Base-by-base conservation (phyloP, 64 coral and sea anemone species). In the Montipora capricornis region DNA sequence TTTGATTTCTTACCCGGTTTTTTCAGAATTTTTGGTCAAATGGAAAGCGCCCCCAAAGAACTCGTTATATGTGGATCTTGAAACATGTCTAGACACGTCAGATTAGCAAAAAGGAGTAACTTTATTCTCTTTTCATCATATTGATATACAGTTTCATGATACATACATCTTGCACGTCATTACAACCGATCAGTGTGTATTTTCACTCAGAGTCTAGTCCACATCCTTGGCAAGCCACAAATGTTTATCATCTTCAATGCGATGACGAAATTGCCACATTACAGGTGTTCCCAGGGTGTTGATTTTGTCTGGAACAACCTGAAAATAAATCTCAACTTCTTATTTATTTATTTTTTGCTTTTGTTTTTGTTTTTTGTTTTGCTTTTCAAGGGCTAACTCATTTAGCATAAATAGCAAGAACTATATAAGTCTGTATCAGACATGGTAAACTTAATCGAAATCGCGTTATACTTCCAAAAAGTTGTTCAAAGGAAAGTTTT, bases 251-350 rank as follows among this genome's bases (percentile, higher is more conserved):
- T 52, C 84, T 69, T 88, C 74, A 44, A 93, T 93, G 19, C 62
- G 74, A 88, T 93, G 92, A 49, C 68, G 68, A 66, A 93, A 93
- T 57, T 93, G 73, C 14, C 66, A 75, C 26, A 93, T n/a, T 62
- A 93, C 92, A 17, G 92, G 74, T 4, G 92, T 93, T 10, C 92
- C 92, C 45, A 93, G 37, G 11, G 92, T 87, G 19, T 73, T 67
- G 2, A 80, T 74, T 3, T 67, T 37, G 49, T 93, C 92, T 73
- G 19, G 74, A 71, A 93, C 83, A 45, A 93, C 83, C 90, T 92
- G 75, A 4, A 62, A 92, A 92, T 61, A 78, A 47, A 22, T 15
- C 13, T 64, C 13, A 16, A 64, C 11, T 57, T 49, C 22, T 37
- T 5, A 17, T 9, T 24, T 52, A 8, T 57, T 37, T 37, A 37